Percentiles rank a stretch among this genome's conserved stretches.
phyloP scores from a whole-genome alignment of 2,888 invertebrate genomes.

The Stenodera caucasica region DNA sequence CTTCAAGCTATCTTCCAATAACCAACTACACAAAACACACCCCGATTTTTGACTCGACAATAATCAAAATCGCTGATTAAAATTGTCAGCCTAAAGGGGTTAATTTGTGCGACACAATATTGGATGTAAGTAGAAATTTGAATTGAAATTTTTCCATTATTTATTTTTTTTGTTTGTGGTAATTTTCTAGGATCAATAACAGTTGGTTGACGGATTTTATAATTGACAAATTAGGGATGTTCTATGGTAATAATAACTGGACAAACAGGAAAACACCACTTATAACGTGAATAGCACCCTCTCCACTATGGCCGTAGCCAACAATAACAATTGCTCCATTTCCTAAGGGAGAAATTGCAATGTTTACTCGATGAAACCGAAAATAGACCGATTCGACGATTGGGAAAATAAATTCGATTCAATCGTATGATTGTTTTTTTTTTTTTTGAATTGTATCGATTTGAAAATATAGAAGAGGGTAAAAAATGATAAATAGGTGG shows the following conservation, averaged over 20 bases:
- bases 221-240: constrained; percentile 6
- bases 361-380: too few species aligned
- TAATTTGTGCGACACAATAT: not conserved
- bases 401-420: too few species aligned
- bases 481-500: too few species aligned
- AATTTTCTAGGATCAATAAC: not conserved
- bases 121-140: not conserved
- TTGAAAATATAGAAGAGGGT: too few species aligned
- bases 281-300: constrained; percentile 34
- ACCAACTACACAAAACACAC: not conserved
- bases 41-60: not conserved
- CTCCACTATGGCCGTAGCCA: constrained; percentile 5
- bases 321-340: not conserved
- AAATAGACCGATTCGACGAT: too few species aligned
- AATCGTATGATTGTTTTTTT: too few species aligned
- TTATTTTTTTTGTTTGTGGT: too few species aligned
- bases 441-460: too few species aligned
- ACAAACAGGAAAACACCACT: constrained; percentile 45
- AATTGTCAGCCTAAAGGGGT: not conserved
- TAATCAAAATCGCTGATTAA: not conserved
- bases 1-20: constrained; percentile 39
- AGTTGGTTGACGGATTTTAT: not conserved
- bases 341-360: not conserved
- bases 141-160: too few species aligned
- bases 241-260: constrained; percentile 32